Evolutionary conservation across 2,113 vertebrate species (phyloP), one percentile per base, ranked within the genome.

Genomic region (Girardinichthys multiradiatus): DNA sequence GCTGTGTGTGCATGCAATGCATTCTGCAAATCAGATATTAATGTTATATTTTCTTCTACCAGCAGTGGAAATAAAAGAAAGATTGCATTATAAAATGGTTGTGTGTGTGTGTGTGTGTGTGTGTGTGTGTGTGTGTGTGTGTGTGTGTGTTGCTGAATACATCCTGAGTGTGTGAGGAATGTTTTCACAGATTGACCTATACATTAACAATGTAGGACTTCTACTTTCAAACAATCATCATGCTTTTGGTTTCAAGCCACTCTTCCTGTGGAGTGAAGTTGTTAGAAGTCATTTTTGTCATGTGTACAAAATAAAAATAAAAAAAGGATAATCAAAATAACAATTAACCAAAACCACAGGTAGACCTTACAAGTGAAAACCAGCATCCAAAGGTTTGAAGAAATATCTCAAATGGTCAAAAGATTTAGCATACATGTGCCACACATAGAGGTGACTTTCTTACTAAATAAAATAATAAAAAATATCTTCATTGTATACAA

Each of bases 101-200:
- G 26, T 51, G 57, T 57, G 58, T 28, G 39, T 57, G 54, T 29
- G 59, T 31, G 68, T 15, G 70, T 65, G 60, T 58, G 72, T 59
- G 71, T n/a, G 63, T 27, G 62, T 64, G 68, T 24, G 60, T 35
- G 39, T 48, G 14, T 45, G 17, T 39, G 42, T 51, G 1, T 42
- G 27, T 67, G 42, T 17, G 27, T 54, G 11, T 12, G 19, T 76
- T 54, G 63, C 72, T 19, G 35, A 54, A 45, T 39, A 71, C 69
- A 81, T 57, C 37, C 61, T 59, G 42, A 78, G 72, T 66, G 66
- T 65, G 58, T 11, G 9, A 72, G 66, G 81, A 84, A 85, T 87
- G 77, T 85, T 88, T 86, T 91, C 79, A 84, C 79, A 90, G 82
- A 87, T 59, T 89, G 79, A 84, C 54, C 80, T 87, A 79, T 83